These are phyloP conservation scores for Sebastiscus tertius DNA, from an alignment of 2,797 vertebrate species.

Conservation along the genomic window DNA sequence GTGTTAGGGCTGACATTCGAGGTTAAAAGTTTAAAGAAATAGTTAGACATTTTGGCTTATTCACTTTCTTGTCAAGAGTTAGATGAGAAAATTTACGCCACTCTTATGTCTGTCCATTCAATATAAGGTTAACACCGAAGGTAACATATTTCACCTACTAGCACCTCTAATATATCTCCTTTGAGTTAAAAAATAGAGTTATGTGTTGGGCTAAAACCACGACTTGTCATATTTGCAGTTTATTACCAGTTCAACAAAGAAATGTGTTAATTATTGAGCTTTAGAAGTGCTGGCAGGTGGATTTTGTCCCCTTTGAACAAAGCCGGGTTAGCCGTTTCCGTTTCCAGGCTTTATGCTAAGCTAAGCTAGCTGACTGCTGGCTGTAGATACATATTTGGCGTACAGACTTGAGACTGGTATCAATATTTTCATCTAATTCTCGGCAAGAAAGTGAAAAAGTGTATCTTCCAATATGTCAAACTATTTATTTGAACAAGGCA, in stretches of 20 bases:
- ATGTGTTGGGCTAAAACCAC: neutral
- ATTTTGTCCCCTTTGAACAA: neutral
- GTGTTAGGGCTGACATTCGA: conserved; percentile 7
- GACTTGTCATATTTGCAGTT: neutral
- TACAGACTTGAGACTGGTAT: neutral
- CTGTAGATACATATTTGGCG: neutral
- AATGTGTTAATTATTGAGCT: neutral
- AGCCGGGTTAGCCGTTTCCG: neutral
- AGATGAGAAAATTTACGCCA: neutral
- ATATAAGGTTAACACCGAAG: neutral
- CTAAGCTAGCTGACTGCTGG: neutral
- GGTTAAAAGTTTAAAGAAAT: conserved; percentile 15
- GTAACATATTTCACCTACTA: neutral
- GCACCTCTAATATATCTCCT: neutral
- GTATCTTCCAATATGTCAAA: conserved; percentile 7
- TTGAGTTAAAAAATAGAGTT: neutral
- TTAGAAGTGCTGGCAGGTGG: neutral
- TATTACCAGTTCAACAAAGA: neutral
- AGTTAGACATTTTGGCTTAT: neutral
- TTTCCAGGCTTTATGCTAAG: neutral
- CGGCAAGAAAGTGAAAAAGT: neutral
- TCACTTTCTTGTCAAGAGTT: neutral
- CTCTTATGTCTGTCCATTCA: neutral
- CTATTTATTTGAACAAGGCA: conserved; percentile 36
- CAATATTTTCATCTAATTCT: neutral